Base-by-base conservation (phyloP, 2,888 invertebrate species). In the Cephus rjabovi region DNA sequence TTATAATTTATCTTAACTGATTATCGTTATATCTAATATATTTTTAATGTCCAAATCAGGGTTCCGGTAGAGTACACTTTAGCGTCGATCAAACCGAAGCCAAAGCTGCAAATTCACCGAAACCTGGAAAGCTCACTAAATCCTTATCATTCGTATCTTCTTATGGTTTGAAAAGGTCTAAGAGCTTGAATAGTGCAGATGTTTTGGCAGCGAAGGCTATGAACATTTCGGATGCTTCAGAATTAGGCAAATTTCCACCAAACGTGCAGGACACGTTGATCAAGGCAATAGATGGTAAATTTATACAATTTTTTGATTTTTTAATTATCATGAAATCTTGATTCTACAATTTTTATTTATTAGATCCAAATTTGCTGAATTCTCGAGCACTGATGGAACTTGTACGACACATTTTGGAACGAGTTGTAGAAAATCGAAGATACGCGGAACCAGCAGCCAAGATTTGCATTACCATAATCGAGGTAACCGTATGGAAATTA, bases 381-480 rank as follows among this genome's bases (percentile, higher is more conserved):
- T 94, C 95, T 0, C 93, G 95, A 80, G 95, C 95, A 23, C 93
- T 97, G 79, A 97, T 97, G 97, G 97, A 97, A 91, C 93, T 97
- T 77, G 97, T 97, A 74, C 95, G 96, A 77, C 95, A 95, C 88
- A 94, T 97, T 83, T 94, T 97, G 91, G 95, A 95, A 79, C 95
- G 96, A 86, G 96, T 96, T 30, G 95, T 97, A 83, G 97, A 97
- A 92, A 96, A 96, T 9, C 93, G 94, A 77, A 94, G 96, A 75
- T 96, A 96, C 92, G 96, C 97, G 73, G 94, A 96, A 89, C 95
- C 97, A 34, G 96, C 97, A 76, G 97, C 97, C 12, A 95, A 97
- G 81, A 94, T 97, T 83, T 97, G 97, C 92, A 95, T 97, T 87
- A 95, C 95, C 80, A 97, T 97, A 75, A 97, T 97, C 84, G 97